Conservation (phyloP, 2,797 vertebrate species). For the Decapterus maruadsi region DNA sequence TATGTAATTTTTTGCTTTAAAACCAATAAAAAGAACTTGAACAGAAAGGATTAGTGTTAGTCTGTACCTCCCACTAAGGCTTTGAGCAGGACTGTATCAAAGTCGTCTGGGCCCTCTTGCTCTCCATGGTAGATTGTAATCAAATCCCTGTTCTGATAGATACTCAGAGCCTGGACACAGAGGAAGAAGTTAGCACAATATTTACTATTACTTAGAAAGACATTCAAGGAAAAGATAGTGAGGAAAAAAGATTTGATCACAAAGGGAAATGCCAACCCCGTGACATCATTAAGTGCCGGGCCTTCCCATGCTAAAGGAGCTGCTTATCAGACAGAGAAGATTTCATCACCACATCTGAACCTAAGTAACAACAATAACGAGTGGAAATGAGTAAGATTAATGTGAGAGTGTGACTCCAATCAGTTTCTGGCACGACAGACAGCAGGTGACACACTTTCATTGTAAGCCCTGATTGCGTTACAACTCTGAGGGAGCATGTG, state of each 20-base stretch:
- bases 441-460: background rate
- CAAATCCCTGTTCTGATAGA: conserved; percentile 88
- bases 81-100: conserved; percentile 92
- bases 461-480: conserved; percentile 10
- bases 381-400: background rate
- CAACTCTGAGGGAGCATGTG: background rate
- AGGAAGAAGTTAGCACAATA: background rate
- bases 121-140: conserved; percentile 88
- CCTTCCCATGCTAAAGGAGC: background rate
- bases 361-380: background rate
- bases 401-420: background rate
- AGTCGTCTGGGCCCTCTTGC: conserved; percentile 89
- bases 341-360: conserved; percentile 1
- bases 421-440: background rate
- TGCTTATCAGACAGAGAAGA: background rate
- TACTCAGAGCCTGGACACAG: conserved; percentile 84
- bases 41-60: background rate
- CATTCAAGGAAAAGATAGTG: background rate
- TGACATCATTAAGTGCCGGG: background rate
- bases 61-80: conserved; percentile 88
- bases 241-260: conserved; percentile 4
- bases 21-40: too few relatives aligned
- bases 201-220: background rate
- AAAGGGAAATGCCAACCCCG: background rate
- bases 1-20: too few relatives aligned